A percentile compares a stretch with the other conserved stretches of the same genome.
phyloP scores from a whole-genome alignment of 2,113 vertebrate species.

The Colossoma macropomum region DNA sequence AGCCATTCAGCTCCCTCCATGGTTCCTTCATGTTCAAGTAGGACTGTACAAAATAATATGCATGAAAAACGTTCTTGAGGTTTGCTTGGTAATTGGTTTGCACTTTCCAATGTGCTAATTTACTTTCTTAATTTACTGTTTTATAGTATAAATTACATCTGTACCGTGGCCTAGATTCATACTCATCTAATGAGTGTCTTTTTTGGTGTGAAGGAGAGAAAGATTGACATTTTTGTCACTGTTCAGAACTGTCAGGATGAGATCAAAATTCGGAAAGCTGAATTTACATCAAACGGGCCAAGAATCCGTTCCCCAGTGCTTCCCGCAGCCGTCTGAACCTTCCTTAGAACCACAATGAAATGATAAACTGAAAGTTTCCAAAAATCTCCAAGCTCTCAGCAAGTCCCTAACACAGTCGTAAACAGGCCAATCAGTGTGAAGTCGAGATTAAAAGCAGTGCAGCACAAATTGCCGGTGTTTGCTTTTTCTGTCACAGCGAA shows the following conservation, averaged over 20 bases:
- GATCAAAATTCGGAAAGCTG: conserved; percentile 36
- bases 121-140: not conserved
- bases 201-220: not conserved
- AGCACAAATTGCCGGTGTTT: not conserved
- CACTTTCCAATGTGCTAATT: not conserved
- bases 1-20: not conserved
- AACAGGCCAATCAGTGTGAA: conserved; percentile 28
- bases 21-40: not conserved
- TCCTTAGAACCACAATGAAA: conserved; percentile 2
- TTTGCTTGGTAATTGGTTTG: not conserved
- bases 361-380: not conserved
- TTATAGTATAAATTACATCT: not conserved
- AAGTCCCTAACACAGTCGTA: not conserved
- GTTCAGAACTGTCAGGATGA: conserved; percentile 30
- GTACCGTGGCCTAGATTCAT: conserved; percentile 23
- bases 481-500: not conserved
- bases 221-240: conserved; percentile 44
- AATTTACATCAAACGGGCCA: conserved; percentile 37
- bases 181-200: conserved; percentile 28
- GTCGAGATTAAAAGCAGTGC: not conserved
- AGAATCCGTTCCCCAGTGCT: not conserved
- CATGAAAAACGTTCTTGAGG: not conserved
- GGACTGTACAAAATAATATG: not conserved
- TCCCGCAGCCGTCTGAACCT: conserved; percentile 21
- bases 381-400: not conserved